Evolutionary conservation across 37 sponge, comb jelly and placozoan genomes (phyloP), one percentile per base, ranked within the genome.

Genomic region (Beroe ovata): DNA sequence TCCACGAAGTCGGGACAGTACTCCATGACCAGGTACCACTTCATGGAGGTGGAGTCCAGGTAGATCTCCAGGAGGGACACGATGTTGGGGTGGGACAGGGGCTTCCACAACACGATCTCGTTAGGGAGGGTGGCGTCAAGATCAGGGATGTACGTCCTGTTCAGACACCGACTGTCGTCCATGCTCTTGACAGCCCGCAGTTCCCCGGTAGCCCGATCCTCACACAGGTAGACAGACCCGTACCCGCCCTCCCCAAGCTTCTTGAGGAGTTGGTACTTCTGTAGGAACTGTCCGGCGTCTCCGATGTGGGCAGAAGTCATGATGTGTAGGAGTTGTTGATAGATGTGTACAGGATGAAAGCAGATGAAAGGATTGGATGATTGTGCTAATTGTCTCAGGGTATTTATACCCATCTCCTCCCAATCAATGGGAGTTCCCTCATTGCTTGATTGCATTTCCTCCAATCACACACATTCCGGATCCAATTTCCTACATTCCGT

Each of bases 11-110:
- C 54, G 25, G 54, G 54, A 25, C 33, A 21, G 33, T 77, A 77
- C 84, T 77, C 84, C 84, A 36, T 33, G 8, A 77, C 84, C 41
- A 77, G 84, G 84, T 25, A 77, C 84, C 84, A 77, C 1, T 8
- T 22, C 38, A 32, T 39, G 54, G 54, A 21, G 11, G 21, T 3
- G 8, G 19, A 30, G 38, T 77, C 84, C 8, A 20, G 28, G 47
- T 42, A 39, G 6, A 77, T 54, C 22, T 77, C 84, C 28, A 77
- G 41, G 6, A 77, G 84, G 8, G 8, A 32, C 21, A 42, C 54
- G 41, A 77, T 77, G 84, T 16, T 42, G 38, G 84, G 84, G 33
- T 77, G 84, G 47, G 42, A 39, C n/a, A 77, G 41, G 28, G 54
- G 20, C n/a, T 77, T 54, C 47, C 35, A 36, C 26, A 77, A 8